Percentiles rank a stretch among this genome's conserved stretches.
These are phyloP conservation scores for Pampus argenteus DNA, from an alignment of 2,797 vertebrate genomes.

Conservation along the genomic window DNA sequence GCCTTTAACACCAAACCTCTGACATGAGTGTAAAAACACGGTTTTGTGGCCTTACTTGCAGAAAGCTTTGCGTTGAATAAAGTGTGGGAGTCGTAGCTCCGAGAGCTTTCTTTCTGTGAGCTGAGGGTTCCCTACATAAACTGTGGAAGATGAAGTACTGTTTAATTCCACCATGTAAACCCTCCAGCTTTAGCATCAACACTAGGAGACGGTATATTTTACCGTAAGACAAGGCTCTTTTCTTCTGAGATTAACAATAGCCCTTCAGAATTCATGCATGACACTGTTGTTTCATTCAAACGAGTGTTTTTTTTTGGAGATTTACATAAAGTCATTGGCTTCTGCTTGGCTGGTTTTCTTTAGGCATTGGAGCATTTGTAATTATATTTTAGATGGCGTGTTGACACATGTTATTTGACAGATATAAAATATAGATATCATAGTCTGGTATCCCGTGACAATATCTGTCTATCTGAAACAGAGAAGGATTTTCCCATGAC, in stretches of 20 bases:
- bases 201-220: constrained; percentile 38
- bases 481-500: constrained; percentile 8
- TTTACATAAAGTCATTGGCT: constrained; percentile 40
- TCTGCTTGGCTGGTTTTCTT: constrained; percentile 28
- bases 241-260: constrained; percentile 39
- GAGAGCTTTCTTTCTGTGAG: constrained; percentile 54
- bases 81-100: constrained; percentile 66
- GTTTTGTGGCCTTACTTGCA: constrained; percentile 65
- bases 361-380: constrained; percentile 27
- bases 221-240: neutral
- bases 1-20: constrained; percentile 69
- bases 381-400: constrained; percentile 47
- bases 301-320: constrained; percentile 10
- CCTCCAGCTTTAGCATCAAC: constrained; percentile 37
- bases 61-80: constrained; percentile 59
- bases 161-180: constrained; percentile 59
- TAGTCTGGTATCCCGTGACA: constrained; percentile 9
- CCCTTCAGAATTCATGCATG: constrained; percentile 5
- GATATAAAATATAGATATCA: constrained; percentile 28
- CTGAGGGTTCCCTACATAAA: constrained; percentile 46
- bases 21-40: constrained; percentile 74
- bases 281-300: constrained; percentile 17
- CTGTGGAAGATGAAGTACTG: constrained; percentile 39
- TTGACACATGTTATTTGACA: constrained; percentile 41
- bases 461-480: constrained; percentile 8